phyloP scores from a whole-genome alignment of 2,797 vertebrate species.

The Tenualosa thibaudeaui region DNA sequence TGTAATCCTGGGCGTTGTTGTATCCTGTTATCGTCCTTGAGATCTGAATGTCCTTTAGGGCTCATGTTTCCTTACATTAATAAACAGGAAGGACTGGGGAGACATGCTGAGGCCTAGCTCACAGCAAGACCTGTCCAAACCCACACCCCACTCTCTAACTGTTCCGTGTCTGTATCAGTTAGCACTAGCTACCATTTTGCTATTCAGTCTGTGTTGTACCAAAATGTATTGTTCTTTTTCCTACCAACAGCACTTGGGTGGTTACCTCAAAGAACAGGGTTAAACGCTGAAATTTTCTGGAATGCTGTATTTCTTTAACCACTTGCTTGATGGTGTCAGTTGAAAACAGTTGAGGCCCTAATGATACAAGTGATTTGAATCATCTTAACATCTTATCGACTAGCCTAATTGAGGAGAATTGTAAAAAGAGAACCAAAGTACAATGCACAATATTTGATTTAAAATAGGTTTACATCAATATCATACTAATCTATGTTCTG shows the following conservation, averaged over 20 bases:
- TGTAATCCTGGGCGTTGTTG: not conserved
- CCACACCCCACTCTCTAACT: not conserved
- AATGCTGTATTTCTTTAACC: too few species aligned
- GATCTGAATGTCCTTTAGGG: not conserved
- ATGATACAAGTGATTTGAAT: too few species aligned
- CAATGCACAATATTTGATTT: not conserved
- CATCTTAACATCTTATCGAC: not conserved
- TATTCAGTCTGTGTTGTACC: too few species aligned
- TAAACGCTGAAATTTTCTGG: too few species aligned
- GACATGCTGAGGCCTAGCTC: slow-evolving; percentile 6
- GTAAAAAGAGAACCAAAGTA: too few species aligned
- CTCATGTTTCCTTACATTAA: slow-evolving; percentile 16
- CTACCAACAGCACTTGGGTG: too few species aligned
- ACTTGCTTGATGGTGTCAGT: not conserved
- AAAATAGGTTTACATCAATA: not conserved
- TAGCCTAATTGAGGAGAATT: not conserved
- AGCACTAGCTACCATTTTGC: too few species aligned
- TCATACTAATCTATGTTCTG: not conserved
- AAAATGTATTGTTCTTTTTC: too few species aligned
- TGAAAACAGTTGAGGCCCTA: too few species aligned
- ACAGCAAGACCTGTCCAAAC: not conserved
- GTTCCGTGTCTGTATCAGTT: too few species aligned
- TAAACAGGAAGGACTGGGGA: not conserved
- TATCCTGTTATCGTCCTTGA: slow-evolving; percentile 17
- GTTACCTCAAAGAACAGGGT: too few species aligned